Percentiles rank a stretch among this genome's conserved stretches.
Conservation (phyloP, 2,797 vertebrate species). For the Lutjanus argentimaculatus region DNA sequence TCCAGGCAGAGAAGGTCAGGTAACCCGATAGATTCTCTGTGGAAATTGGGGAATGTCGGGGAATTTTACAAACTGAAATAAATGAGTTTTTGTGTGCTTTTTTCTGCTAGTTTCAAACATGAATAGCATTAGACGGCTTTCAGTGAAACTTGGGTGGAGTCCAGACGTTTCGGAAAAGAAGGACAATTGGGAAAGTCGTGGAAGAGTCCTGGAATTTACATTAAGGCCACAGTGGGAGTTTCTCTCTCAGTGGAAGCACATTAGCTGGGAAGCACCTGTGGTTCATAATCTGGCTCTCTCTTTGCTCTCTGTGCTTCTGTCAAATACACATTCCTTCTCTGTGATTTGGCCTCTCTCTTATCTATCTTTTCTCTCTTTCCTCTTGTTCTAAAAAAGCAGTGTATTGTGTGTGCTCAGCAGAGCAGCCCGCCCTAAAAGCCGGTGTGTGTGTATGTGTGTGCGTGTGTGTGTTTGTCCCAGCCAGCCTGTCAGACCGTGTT, state of each 20-base stretch:
- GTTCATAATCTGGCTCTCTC: constrained; percentile 50
- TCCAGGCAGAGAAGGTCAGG: constrained; percentile 58
- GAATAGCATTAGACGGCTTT: neutral
- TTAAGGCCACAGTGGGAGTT: constrained; percentile 46
- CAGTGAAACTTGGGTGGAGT: constrained; percentile 6
- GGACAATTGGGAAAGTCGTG: constrained; percentile 11
- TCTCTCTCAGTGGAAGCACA: constrained; percentile 21
- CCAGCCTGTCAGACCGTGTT: constrained; percentile 79
- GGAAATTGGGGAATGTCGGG: constrained; percentile 51
- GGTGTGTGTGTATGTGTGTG: constrained; percentile 30
- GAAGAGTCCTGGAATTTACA: constrained; percentile 46
- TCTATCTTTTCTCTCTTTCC: constrained; percentile 74
- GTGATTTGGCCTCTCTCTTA: constrained; percentile 78
- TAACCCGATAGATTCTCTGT: constrained; percentile 44
- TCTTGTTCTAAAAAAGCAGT: constrained; percentile 80
- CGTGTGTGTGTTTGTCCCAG: constrained; percentile 68
- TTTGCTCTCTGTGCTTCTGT: constrained; percentile 25
- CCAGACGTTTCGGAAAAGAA: neutral
- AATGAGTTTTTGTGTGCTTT: neutral
- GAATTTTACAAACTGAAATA: constrained; percentile 9
- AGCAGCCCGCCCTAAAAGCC: constrained; percentile 73
- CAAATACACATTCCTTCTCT: constrained; percentile 69
- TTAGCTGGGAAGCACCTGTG: constrained; percentile 69
- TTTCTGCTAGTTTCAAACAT: constrained; percentile 6
- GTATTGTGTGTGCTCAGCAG: constrained; percentile 83